A percentile compares a stretch with the other conserved stretches of the same genome.
These are phyloP conservation scores for Drosophila cardini DNA, from an alignment of 1,140 invertebrate species.

Conservation along the genomic window DNA sequence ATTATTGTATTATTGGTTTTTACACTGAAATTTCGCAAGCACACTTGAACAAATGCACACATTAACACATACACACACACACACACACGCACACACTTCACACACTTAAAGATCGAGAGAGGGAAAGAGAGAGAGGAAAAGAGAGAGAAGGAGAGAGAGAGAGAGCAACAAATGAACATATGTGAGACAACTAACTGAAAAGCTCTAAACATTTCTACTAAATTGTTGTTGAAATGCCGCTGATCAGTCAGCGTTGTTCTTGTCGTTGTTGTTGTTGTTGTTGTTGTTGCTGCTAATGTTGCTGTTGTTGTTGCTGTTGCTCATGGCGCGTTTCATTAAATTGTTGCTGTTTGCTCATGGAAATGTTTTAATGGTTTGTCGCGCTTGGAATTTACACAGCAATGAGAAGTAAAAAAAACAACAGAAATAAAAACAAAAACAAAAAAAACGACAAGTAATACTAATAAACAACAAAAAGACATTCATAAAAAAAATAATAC, in stretches of 20 bases:
- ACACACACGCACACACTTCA: not conserved
- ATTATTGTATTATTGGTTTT: slow-evolving; percentile 23
- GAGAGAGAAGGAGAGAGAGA: not conserved
- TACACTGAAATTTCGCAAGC: slow-evolving; percentile 27
- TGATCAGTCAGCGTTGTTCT: slow-evolving; percentile 38
- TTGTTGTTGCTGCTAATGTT: slow-evolving; percentile 30
- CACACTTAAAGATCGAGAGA: too few species aligned
- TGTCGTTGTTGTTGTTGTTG: slow-evolving; percentile 32
- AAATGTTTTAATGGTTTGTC: slow-evolving; percentile 78
- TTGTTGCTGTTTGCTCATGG: slow-evolving; percentile 54
- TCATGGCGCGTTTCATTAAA: slow-evolving; percentile 60
- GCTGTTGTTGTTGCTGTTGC: slow-evolving; percentile 33
- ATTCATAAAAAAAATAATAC: slow-evolving; percentile 43
- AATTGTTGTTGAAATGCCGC: slow-evolving; percentile 39
- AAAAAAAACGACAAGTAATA: slow-evolving; percentile 29
- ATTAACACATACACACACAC: slow-evolving; percentile 8
- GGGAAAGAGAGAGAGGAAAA: not conserved
- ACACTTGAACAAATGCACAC: slow-evolving; percentile 28
- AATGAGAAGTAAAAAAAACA: slow-evolving; percentile 32
- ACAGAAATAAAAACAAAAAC: slow-evolving; percentile 31
- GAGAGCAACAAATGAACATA: slow-evolving; percentile 4
- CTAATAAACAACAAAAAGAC: slow-evolving; percentile 51
- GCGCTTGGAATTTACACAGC: slow-evolving; percentile 77
- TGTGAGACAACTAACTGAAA: slow-evolving; percentile 40
- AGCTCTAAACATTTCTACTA: slow-evolving; percentile 43